phyloP scores from a whole-genome alignment of 2,888 invertebrate genomes.

The Zygothrica quintamaculata region DNA sequence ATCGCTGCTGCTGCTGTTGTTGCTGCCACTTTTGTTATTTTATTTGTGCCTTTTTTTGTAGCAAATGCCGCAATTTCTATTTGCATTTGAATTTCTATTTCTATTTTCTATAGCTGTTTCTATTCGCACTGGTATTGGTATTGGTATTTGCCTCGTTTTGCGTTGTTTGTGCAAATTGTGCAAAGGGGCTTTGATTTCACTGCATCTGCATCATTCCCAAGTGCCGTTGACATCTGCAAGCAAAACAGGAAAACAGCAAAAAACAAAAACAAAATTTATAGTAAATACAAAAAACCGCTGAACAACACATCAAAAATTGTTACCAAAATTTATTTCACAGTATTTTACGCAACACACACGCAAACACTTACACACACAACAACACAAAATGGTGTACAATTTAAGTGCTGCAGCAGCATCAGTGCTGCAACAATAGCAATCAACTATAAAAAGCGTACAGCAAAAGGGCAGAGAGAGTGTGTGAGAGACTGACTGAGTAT shows the following conservation, averaged over 20 bases:
- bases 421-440: constrained; percentile 39
- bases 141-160: constrained; percentile 38
- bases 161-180: constrained; percentile 71
- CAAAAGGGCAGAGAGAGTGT: too few relatives aligned
- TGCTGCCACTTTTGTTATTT: constrained; percentile 55
- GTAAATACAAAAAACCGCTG: constrained; percentile 17
- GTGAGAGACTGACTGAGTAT: too few relatives aligned
- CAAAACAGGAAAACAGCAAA: constrained; percentile 30
- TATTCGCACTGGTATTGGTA: constrained; percentile 31
- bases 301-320: constrained; percentile 58
- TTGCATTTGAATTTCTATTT: constrained; percentile 66
- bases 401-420: constrained; percentile 54
- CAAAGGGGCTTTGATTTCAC: constrained; percentile 72
- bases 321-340: constrained; percentile 63
- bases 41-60: constrained; percentile 55
- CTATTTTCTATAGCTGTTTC: constrained; percentile 41
- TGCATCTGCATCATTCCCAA: constrained; percentile 64
- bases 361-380: constrained; percentile 10
- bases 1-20: constrained; percentile 12
- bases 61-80: constrained; percentile 65
- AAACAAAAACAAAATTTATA: too few relatives aligned
- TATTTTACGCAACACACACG: constrained; percentile 24
- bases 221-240: constrained; percentile 76
- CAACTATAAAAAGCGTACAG: constrained; percentile 27
- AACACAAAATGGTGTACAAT: constrained; percentile 36